phyloP scores from a whole-genome alignment of 2,888 invertebrate genomes.

The Belgica antarctica region DNA sequence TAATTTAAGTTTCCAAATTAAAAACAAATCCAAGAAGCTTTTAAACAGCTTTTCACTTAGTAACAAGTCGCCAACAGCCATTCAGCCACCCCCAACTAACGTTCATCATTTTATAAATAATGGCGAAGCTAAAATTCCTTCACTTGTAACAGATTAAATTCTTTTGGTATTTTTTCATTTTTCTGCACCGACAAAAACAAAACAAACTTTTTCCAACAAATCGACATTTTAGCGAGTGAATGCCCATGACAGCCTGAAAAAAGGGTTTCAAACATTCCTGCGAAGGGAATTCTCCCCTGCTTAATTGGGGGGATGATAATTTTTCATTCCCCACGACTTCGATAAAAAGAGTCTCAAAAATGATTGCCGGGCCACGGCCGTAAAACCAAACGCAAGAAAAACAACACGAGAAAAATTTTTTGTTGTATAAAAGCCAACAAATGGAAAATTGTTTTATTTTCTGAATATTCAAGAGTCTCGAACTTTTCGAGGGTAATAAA shows the following conservation, averaged over 20 bases:
- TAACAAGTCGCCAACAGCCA: not conserved
- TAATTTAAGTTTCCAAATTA: too few relatives aligned
- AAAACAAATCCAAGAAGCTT: too few relatives aligned
- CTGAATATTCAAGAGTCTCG: slow-evolving; percentile 36
- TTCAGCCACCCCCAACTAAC: not conserved
- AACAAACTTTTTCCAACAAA: slow-evolving; percentile 10
- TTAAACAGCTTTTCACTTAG: too few relatives aligned
- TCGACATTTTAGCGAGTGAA: slow-evolving; percentile 22
- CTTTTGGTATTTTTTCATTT: slow-evolving; percentile 41
- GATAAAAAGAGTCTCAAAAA: slow-evolving; percentile 10
- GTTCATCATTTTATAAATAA: slow-evolving; percentile 5
- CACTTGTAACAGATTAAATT: slow-evolving; percentile 38
- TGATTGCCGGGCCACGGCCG: not conserved
- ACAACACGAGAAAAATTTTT: too few relatives aligned
- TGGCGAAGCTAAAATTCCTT: slow-evolving; percentile 4
- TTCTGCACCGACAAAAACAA: slow-evolving; percentile 22
- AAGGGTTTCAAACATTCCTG: not conserved
- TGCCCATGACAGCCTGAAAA: slow-evolving; percentile 13
- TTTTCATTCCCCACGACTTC: not conserved
- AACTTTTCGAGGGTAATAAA: not conserved
- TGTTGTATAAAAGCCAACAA: slow-evolving; percentile 33
- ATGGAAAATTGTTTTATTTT: slow-evolving; percentile 41
- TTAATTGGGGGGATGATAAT: not conserved
- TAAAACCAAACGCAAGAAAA: too few relatives aligned
- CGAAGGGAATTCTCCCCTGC: too few relatives aligned